Evolutionary conservation across 23 tunicate genomes (phyloP).

Genomic region (Trididemnum clinides): DNA sequence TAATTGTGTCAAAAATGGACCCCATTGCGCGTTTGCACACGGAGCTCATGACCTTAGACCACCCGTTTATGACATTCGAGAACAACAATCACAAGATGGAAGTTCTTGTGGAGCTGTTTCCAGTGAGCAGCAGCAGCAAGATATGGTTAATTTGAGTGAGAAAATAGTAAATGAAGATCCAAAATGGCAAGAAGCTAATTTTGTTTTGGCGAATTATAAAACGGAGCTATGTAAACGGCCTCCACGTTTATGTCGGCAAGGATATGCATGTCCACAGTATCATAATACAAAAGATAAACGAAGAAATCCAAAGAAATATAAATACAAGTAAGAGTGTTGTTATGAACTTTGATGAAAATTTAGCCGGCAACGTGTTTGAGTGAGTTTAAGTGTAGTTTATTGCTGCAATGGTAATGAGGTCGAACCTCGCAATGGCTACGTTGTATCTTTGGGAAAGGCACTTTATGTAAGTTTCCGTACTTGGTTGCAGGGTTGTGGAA

Average conservation of each 20-base stretch:
- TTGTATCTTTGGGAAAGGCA: too few relatives aligned
- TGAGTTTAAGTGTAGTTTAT: too few relatives aligned
- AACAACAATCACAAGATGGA: slow-evolving; percentile 53
- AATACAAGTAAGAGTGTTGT: slow-evolving; percentile 92
- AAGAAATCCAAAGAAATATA: slow-evolving; percentile 97
- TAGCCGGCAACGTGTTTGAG: too few relatives aligned
- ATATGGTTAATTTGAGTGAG: slow-evolving; percentile 69
- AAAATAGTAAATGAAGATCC: slow-evolving; percentile 96
- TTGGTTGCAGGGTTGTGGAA: too few relatives aligned
- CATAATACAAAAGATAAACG: slow-evolving; percentile 98
- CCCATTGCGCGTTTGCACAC: slow-evolving; percentile 99
- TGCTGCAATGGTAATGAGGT: too few relatives aligned
- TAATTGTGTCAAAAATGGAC: slow-evolving; percentile 99
- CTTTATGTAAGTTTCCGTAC: too few relatives aligned
- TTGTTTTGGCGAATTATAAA: slow-evolving; percentile 92
- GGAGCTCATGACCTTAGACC: slow-evolving; percentile 92
- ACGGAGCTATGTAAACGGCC: slow-evolving; percentile 98
- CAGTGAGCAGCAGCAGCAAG: slow-evolving; percentile 35
- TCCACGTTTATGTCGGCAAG: slow-evolving; percentile 90
- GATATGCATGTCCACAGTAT: slow-evolving; percentile 97
- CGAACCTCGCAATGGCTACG: too few relatives aligned
- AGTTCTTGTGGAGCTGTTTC: not conserved
- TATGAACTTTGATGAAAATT: too few relatives aligned
- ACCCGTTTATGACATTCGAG: slow-evolving; percentile 89
- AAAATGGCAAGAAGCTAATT: slow-evolving; percentile 96